Evolutionary conservation across 2,888 invertebrate genomes (phyloP).

Genomic region (Octodonta nipae): DNA sequence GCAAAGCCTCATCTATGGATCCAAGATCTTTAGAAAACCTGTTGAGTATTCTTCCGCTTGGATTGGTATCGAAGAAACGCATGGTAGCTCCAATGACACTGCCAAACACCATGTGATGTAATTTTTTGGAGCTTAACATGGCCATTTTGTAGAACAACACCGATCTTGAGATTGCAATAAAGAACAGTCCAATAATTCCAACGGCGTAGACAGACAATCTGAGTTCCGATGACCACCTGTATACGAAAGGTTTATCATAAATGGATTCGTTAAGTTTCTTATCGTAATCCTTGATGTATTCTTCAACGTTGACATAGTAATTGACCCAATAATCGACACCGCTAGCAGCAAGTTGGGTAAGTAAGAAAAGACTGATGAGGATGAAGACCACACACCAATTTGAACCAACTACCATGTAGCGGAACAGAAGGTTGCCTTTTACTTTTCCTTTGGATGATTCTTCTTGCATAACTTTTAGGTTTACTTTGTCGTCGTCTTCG

Average conservation of each 20-base stretch:
- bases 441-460: slow-evolving; percentile 44
- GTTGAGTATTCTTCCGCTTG: slow-evolving; percentile 63
- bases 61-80: slow-evolving; percentile 72
- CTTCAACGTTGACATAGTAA: slow-evolving; percentile 43
- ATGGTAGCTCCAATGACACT: slow-evolving; percentile 41
- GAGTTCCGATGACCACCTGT: slow-evolving; percentile 3
- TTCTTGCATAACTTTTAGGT: slow-evolving; percentile 45
- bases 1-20: slow-evolving; percentile 59
- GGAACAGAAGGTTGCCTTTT: slow-evolving; percentile 43
- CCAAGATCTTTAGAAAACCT: slow-evolving; percentile 75
- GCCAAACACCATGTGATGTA: slow-evolving; percentile 59
- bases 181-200: slow-evolving; percentile 4
- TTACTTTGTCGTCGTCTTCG: slow-evolving; percentile 28
- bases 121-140: slow-evolving; percentile 47
- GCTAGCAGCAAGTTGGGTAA: slow-evolving; percentile 50
- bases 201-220: slow-evolving; percentile 7
- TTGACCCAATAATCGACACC: slow-evolving; percentile 62
- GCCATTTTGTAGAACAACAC: slow-evolving; percentile 49
- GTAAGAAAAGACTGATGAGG: slow-evolving; percentile 39
- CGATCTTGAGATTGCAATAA: slow-evolving; percentile 33
- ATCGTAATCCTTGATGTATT: slow-evolving; percentile 8
- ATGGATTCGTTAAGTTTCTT: neutral
- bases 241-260: neutral
- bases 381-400: slow-evolving; percentile 40
- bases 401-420: slow-evolving; percentile 43